phyloP scores from a whole-genome alignment of 1,140 invertebrate genomes.

The Bombus consobrinus region DNA sequence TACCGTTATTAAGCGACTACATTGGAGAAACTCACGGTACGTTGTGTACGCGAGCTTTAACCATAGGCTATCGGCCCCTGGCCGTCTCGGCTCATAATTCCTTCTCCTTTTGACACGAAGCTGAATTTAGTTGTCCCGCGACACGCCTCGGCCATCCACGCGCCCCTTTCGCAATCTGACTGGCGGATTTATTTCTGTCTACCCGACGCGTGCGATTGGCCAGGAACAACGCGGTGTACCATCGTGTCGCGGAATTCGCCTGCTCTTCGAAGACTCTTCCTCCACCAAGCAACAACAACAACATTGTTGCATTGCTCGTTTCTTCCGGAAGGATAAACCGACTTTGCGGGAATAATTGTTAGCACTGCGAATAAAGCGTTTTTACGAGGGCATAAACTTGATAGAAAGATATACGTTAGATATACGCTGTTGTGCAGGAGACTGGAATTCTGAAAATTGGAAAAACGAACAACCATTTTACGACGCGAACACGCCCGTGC shows the following conservation, averaged over 20 bases:
- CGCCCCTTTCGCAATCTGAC: not conserved
- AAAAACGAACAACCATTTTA: not conserved
- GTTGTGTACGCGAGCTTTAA: constrained; percentile 32
- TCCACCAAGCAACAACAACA: too few species aligned
- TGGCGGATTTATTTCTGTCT: constrained; percentile 33
- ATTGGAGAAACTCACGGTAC: constrained; percentile 50
- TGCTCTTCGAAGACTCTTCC: not conserved
- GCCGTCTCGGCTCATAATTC: constrained; percentile 9
- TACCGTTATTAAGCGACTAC: constrained; percentile 70
- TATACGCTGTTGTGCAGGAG: not conserved
- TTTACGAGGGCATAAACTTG: not conserved
- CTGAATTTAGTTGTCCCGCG: constrained; percentile 51
- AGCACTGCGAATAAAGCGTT: too few species aligned
- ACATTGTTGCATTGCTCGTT: too few species aligned
- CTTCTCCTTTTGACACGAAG: constrained; percentile 45
- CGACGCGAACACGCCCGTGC: not conserved
- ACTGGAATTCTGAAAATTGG: constrained; percentile 24
- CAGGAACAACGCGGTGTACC: constrained; percentile 1
- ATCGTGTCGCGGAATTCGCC: constrained; percentile 8
- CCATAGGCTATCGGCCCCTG: not conserved
- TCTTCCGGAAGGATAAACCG: not conserved
- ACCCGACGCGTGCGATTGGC: not conserved
- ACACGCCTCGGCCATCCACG: constrained; percentile 17
- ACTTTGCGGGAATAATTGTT: constrained; percentile 3
- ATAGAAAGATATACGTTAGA: not conserved